Conservation (phyloP, 2,888 invertebrate genomes). For the Tortricodes alternella region DNA sequence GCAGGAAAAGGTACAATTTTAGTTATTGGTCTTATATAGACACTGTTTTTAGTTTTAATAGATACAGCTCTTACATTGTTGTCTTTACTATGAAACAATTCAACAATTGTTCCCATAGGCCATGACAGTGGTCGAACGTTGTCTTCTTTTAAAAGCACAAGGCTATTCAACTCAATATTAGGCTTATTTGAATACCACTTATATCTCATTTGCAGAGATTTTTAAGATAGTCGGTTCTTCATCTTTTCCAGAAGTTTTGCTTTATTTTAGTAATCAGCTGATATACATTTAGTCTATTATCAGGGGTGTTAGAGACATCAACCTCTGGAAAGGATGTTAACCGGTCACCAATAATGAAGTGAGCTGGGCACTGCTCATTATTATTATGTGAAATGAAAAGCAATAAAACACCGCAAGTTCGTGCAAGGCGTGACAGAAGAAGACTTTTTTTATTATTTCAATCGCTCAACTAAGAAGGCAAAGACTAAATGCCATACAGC, state of each 20-base stretch:
- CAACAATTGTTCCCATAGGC: not conserved
- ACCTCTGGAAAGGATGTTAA: not conserved
- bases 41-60: not conserved
- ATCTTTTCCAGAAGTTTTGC: slow-evolving; percentile 29
- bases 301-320: not conserved
- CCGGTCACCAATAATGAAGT: slow-evolving; percentile 22
- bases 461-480: no score
- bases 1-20: not conserved
- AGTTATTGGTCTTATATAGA: not conserved
- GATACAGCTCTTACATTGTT: not conserved
- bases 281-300: not conserved
- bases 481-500: no score
- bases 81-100: not conserved
- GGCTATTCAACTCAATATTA: slow-evolving; percentile 3
- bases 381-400: no score
- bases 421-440: no score
- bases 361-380: slow-evolving; percentile 28
- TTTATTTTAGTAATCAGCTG: slow-evolving; percentile 7
- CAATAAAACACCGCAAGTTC: no score
- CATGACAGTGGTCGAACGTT: not conserved
- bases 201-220: slow-evolving; percentile 16
- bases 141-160: not conserved
- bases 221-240: slow-evolving; percentile 25
- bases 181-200: slow-evolving; percentile 20
- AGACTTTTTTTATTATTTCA: no score